Evolutionary conservation across 2,113 vertebrate genomes (phyloP), one percentile per base, ranked within the genome.

Genomic region (Chaetorhynchus papuensis): DNA sequence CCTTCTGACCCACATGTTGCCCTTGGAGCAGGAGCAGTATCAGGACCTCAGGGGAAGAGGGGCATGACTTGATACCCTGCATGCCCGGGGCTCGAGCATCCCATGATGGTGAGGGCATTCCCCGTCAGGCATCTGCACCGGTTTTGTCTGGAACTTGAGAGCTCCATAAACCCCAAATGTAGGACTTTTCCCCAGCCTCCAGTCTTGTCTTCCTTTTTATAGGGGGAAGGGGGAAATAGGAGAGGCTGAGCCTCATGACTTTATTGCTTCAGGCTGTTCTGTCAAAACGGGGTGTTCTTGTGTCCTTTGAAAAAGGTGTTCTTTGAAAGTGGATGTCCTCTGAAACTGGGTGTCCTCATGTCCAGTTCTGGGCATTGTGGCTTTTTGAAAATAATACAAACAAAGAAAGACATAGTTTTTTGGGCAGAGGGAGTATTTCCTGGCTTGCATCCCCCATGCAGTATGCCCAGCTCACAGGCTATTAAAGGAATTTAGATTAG

Each of bases 361-460:
- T 56, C 28, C 61, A 42, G 31, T 35, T 80, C 31, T 37, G 50
- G 53, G 72, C 70, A 68, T 33, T 0, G 0, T n/a, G 28, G 16
- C 18, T 35, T 56, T 87, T 76, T 86, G 20, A 77, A 92, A 88
- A 83, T 35, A 72, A 76, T 24, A 64, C 49, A 83, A 87, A 5
- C 19, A 75, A 76, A 90, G 42, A 78, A 41, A 72, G 21, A 49
- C 16, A 28, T 52, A 0, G 11, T 60, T 85, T 82, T 26, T 5
- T 27, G 42, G 39, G 28, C 41, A 91, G 54, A 64, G 30, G 22
- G 37, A 50, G 4, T 57, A 35, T 76, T 80, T 83, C 30, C 54
- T 65, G 30, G 10, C 35, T 91, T 3, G 0, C 18, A 30, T 60
- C 8, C 24, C 22, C 39, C 0, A 0, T 60, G 20, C 33, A 9